A percentile compares a stretch with the other conserved stretches of the same genome.
These are phyloP conservation scores for Sarcophaga peregrina DNA, from an alignment of 1,140 invertebrate genomes.

Conservation along the genomic window DNA sequence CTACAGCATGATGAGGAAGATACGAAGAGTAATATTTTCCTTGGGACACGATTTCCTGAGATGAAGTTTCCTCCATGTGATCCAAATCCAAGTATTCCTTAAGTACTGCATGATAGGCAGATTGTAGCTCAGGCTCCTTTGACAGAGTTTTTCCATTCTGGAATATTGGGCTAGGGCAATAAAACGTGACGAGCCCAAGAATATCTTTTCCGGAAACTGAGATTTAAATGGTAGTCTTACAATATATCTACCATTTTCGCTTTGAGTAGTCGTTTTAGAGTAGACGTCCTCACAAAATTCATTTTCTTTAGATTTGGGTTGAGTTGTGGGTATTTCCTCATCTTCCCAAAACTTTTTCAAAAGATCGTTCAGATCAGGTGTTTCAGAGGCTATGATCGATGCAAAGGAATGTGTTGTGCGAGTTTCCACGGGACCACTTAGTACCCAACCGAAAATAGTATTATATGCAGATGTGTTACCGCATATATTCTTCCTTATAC, in stretches of 20 bases:
- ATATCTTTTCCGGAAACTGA: conserved; percentile 21
- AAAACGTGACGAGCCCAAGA: conserved; percentile 4
- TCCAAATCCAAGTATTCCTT: too few relatives aligned
- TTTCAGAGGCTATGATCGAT: background rate
- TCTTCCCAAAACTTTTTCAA: conserved; percentile 13
- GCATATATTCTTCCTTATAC: conserved; percentile 26
- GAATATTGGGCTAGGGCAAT: conserved; percentile 15
- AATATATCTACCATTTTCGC: conserved; percentile 30
- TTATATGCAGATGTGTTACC: conserved; percentile 10
- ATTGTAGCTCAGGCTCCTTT: background rate
- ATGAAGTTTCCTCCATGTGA: too few relatives aligned
- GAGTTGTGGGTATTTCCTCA: too few relatives aligned
- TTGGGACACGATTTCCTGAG: too few relatives aligned
- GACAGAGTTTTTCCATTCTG: background rate
- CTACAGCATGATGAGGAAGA: conserved; percentile 25
- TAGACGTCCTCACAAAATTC: conserved; percentile 16
- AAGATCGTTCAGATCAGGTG: background rate
- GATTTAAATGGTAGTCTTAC: conserved; percentile 32
- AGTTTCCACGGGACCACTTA: conserved; percentile 5
- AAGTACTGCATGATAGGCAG: background rate
- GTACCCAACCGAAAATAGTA: conserved; percentile 26
- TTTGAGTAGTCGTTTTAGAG: background rate
- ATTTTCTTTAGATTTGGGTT: background rate
- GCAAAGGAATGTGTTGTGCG: conserved; percentile 9
- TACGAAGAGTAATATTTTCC: conserved; percentile 30